A percentile compares a stretch with the other conserved stretches of the same genome.
phyloP scores from a whole-genome alignment of 2,888 invertebrate species.

The Cryptops parisi region DNA sequence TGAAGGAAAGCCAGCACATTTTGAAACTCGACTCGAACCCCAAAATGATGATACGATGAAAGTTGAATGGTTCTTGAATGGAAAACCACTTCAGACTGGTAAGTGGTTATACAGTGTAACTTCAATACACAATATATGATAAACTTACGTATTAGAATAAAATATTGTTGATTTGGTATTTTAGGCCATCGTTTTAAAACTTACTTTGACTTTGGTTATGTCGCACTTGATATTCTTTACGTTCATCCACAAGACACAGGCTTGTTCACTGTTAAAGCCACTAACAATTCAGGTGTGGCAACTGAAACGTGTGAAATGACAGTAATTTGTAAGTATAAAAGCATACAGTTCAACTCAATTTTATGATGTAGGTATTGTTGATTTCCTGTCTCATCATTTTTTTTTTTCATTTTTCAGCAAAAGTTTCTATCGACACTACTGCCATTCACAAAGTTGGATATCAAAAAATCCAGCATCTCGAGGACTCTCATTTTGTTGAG shows the following conservation, averaged over 20 bases:
- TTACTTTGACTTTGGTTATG: conserved; percentile 92
- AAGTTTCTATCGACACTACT: conserved; percentile 73
- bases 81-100: conserved; percentile 52
- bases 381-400: neutral
- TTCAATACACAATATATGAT: neutral
- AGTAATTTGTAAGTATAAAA: conserved; percentile 12
- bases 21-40: conserved; percentile 88
- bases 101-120: neutral
- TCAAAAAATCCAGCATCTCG: conserved; percentile 74
- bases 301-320: conserved; percentile 32
- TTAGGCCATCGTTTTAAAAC: conserved; percentile 63
- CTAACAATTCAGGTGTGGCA: conserved; percentile 80
- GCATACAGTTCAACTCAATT: conserved; percentile 10
- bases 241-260: conserved; percentile 87
- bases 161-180: neutral
- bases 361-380: neutral
- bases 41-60: conserved; percentile 82
- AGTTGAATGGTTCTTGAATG: conserved; percentile 92
- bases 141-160: neutral
- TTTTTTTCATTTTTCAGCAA: conserved; percentile 40
- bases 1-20: conserved; percentile 86
- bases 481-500: conserved; percentile 69
- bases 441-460: conserved; percentile 74
- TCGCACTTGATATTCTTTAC: conserved; percentile 84
- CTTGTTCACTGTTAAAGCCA: conserved; percentile 80